Percentiles rank a stretch among this genome's conserved stretches.
These are phyloP conservation scores for Pseudolycoriella hygida DNA, from an alignment of 2,888 invertebrate species.

Conservation along the genomic window DNA sequence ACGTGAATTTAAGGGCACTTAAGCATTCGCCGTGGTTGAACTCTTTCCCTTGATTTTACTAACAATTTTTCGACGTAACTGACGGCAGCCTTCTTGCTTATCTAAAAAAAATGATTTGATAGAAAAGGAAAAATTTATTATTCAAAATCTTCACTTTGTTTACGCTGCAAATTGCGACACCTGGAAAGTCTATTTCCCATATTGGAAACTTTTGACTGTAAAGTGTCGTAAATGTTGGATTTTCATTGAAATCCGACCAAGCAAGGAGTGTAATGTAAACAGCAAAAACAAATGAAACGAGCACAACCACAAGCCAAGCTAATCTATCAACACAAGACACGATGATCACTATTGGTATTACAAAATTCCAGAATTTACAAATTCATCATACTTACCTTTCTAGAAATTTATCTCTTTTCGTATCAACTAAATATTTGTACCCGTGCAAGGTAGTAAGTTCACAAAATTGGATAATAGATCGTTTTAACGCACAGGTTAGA, in stretches of 20 bases:
- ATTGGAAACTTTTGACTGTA: conserved; percentile 33
- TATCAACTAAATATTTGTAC: not conserved
- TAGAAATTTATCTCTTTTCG: not conserved
- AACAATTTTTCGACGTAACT: conserved; percentile 27
- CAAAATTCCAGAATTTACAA: not conserved
- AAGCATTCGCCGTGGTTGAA: too few relatives aligned
- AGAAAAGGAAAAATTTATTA: too few relatives aligned
- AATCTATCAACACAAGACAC: conserved; percentile 12
- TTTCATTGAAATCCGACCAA: conserved; percentile 16
- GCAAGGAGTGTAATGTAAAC: conserved; percentile 14
- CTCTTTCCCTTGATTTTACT: conserved; percentile 14
- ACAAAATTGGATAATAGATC: too few relatives aligned
- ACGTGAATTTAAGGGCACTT: too few relatives aligned
- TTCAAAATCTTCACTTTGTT: conserved; percentile 26
- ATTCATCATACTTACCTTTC: not conserved
- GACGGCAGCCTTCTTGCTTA: conserved; percentile 30
- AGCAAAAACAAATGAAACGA: conserved; percentile 14
- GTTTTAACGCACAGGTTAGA: too few relatives aligned
- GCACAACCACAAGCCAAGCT: conserved; percentile 18
- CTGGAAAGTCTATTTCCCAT: conserved; percentile 35
- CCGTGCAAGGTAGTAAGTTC: not conserved
- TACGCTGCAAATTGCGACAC: conserved; percentile 35
- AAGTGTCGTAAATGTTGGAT: conserved; percentile 30
- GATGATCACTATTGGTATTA: too few relatives aligned
- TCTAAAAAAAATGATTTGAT: too few relatives aligned